Evolutionary conservation across 1,140 invertebrate genomes (phyloP), one percentile per base, ranked within the genome.

Genomic region (Copidosoma floridanum): DNA sequence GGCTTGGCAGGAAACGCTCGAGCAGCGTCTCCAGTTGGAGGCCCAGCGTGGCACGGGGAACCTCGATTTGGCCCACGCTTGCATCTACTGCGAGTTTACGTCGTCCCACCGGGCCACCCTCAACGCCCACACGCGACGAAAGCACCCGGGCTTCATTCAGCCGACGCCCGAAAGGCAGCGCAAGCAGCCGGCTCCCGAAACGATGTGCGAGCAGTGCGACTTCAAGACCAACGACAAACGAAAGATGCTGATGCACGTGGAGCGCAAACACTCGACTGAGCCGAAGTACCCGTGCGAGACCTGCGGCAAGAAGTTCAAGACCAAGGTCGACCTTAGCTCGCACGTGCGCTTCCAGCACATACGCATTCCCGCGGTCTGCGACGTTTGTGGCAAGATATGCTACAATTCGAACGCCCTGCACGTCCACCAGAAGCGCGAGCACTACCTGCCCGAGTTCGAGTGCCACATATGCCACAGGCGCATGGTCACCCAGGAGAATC

Each of bases 221-320:
- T 82, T 81, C 56, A 81, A 81, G 43, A 84, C 81, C 11, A 80
- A 74, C 10, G 71, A 67, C 7, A 65, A 67, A 2, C 63, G 71
- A 7, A 82, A 84, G 32, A 65, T 87, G 1, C 80, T 84, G 41
- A 84, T 85, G 12, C 86, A 88, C 64, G 76, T 86, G 3, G 73
- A 71, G 29, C 69, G 75, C 0, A 74, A 66, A 14, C 76, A 78
- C 47, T 66, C 65, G 0, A 57, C 66, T 0, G 70, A 74, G 0
- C 71, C 66, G 21, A 75, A 71, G 2, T 73, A 68, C 44, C 61
- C 67, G 10, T 77, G 75, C 57, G 66, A 72, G 6, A 71, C 61
- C 16, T 77, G 75, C 29, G 70, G 67, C 2, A 87, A 88, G 69
- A 81, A 83, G n/a, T 87, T 89, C 69, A 80, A 78, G 16, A 74